These are phyloP conservation scores for Reticulitermes lucifugus DNA, from an alignment of 2,888 invertebrate genomes.

Conservation along the genomic window DNA sequence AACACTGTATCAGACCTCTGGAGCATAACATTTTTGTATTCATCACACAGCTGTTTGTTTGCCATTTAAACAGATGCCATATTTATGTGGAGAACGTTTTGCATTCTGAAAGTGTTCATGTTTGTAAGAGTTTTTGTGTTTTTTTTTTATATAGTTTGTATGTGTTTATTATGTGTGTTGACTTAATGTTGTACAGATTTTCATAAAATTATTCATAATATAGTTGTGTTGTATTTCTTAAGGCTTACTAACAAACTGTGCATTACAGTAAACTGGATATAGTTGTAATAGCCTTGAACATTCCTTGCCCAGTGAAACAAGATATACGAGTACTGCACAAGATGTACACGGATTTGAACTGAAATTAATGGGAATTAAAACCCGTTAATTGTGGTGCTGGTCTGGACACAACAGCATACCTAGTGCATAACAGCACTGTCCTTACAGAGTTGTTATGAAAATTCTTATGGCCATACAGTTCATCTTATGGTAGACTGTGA, in stretches of 20 bases:
- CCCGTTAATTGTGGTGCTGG: no score
- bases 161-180: constrained; percentile 5
- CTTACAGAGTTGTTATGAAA: no score
- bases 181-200: constrained; percentile 16
- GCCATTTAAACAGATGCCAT: constrained; percentile 22
- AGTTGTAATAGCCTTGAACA: no score
- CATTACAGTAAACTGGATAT: no score
- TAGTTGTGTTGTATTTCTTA: neutral
- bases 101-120: neutral
- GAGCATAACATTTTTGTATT: neutral
- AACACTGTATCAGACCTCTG: neutral
- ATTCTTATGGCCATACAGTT: no score
- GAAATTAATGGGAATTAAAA: no score
- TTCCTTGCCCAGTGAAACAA: no score
- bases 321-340: no score
- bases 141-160: constrained; percentile 10
- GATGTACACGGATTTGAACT: no score
- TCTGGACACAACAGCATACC: no score
- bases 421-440: no score
- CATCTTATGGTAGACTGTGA: no score
- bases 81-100: constrained; percentile 18
- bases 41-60: neutral
- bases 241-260: neutral
- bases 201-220: neutral
- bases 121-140: constrained; percentile 22